Percentiles rank a stretch among this genome's conserved stretches.
phyloP scores from a whole-genome alignment of 2,888 invertebrate genomes.

The Drosophila melanosoma region DNA sequence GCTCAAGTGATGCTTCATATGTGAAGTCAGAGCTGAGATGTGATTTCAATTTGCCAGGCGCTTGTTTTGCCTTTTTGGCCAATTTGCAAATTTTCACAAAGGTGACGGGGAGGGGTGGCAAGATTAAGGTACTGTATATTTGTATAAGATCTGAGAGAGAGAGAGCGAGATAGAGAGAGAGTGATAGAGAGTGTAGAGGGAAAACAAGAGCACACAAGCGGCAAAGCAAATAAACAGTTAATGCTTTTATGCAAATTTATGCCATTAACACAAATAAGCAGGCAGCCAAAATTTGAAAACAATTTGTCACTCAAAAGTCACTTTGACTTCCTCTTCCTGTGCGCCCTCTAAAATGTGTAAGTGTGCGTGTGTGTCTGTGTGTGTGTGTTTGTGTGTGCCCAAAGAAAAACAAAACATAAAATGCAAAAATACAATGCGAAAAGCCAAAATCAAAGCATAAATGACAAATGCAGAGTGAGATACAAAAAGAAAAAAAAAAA shows the following conservation, averaged over 20 bases:
- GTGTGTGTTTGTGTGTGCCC: conserved; percentile 19
- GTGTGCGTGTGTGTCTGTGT: conserved; percentile 18
- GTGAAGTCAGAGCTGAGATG: conserved; percentile 61
- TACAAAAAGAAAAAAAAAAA: conserved; percentile 10
- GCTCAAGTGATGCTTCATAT: conserved; percentile 55
- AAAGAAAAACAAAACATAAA: conserved; percentile 31
- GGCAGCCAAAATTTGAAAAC: conserved; percentile 78
- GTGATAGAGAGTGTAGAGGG: neutral
- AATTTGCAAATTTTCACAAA: conserved; percentile 75
- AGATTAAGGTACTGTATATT: conserved; percentile 49
- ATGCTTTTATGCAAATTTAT: conserved; percentile 82
- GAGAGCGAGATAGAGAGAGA: neutral
- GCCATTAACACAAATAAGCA: conserved; percentile 81
- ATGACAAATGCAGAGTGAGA: conserved; percentile 67
- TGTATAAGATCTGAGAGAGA: neutral
- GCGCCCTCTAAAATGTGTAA: conserved; percentile 31
- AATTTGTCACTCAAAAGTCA: conserved; percentile 82
- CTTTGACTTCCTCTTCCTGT: conserved; percentile 56
- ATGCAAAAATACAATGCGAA: conserved; percentile 8
- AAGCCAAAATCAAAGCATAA: conserved; percentile 71
- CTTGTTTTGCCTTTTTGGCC: conserved; percentile 70
- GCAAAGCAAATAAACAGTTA: conserved; percentile 81
- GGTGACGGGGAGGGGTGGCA: conserved; percentile 33
- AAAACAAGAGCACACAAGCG: conserved; percentile 50
- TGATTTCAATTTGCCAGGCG: conserved; percentile 67